Evolutionary conservation across 2,113 vertebrate species (phyloP), one percentile per base, ranked within the genome.

Genomic region (Rallus limicola): DNA sequence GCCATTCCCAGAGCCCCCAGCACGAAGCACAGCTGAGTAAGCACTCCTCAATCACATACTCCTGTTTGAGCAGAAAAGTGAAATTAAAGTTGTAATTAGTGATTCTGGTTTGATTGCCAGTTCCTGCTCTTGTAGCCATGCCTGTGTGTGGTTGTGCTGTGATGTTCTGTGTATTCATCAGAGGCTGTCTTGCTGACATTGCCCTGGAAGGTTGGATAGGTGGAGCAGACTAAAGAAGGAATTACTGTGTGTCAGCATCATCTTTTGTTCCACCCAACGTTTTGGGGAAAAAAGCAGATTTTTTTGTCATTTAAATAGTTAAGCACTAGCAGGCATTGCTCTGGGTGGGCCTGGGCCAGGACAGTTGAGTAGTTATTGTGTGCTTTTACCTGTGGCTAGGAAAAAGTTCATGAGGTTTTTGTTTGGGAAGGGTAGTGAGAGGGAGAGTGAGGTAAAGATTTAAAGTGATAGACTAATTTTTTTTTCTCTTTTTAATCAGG

Each of bases 11-110:
- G 52, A 98, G 98, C 76, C 97, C 98, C 67, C 98, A 98, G 84
- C 98, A 98, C 3, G 98, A 98, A 97, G 98, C 98, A 60, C 98
- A 98, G 86, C 97, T 98, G 80, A 98, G 98, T 98, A 98, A 98
- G 98, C 55, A 48, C 77, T 67, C 88, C 31, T 76, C 42, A 89
- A 29, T 38, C 46, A 29, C n/a, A 8, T 82, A 33, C 59, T 38
- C 67, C 8, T 50, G 72, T 69, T 56, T 60, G 52, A 93, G 64
- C 72, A 90, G 63, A 83, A 94, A 36, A 24, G 14, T 50, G 16
- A 76, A 92, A 59, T 17, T 67, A 0, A 40, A 60, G 33, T 18
- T 46, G 4, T 4, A n/a, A 34, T 36, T 28, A 7, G 62, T 4
- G 44, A 25, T 67, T 71, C 23, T 28, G 12, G 56, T 75, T 52